Conservation (phyloP, 2,113 vertebrate genomes). For the Indri indri region DNA sequence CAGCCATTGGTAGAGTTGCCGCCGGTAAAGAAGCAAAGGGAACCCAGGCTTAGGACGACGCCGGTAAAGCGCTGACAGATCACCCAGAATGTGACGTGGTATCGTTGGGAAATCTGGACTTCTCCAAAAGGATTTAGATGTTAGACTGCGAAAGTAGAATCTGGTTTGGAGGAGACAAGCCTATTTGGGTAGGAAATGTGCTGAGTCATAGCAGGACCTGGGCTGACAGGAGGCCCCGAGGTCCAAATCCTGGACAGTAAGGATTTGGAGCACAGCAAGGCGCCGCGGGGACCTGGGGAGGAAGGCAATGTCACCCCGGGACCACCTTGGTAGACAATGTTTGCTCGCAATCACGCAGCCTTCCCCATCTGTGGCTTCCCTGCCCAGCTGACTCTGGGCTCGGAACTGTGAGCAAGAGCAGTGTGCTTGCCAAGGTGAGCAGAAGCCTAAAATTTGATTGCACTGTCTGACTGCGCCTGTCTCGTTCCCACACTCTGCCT, state of each 20-base stretch:
- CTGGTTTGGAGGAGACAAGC: background rate
- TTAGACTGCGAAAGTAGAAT: background rate
- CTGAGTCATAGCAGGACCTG: too few relatives aligned
- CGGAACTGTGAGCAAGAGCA: background rate
- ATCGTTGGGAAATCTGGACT: background rate
- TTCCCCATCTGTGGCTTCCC: rapidly evolving
- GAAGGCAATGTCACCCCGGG: too few relatives aligned
- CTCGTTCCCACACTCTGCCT: too few relatives aligned
- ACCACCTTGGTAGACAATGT: rapidly evolving
- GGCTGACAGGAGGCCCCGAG: too few relatives aligned
- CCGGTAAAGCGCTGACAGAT: background rate
- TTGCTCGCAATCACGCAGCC: background rate
- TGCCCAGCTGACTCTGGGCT: too few relatives aligned
- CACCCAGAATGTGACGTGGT: background rate
- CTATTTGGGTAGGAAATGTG: background rate
- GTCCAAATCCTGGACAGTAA: background rate
- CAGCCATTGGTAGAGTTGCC: background rate
- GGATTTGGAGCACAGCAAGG: background rate
- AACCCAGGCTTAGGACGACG: background rate
- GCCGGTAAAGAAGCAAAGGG: background rate
- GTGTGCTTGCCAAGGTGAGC: background rate
- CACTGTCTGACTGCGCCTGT: background rate
- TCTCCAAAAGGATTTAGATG: background rate
- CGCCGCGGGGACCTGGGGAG: rapidly evolving
- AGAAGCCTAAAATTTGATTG: background rate